Percentiles rank a stretch among this genome's conserved stretches.
Evolutionary conservation across 2,113 vertebrate species (phyloP).

Genomic region (Pedetes capensis): DNA sequence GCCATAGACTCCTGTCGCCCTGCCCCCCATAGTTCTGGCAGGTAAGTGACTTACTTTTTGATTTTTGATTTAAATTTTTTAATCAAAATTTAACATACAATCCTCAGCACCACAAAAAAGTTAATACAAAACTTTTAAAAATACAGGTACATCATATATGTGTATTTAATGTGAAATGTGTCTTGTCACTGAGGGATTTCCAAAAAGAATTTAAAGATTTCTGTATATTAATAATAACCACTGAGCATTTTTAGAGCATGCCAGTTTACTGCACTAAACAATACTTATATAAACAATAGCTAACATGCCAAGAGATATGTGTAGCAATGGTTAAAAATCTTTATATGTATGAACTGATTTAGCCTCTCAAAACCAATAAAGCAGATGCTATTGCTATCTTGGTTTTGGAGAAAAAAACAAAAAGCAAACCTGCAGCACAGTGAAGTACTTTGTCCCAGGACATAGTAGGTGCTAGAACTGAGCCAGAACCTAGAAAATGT

Average conservation of each 20-base stretch:
- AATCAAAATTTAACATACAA: background rate
- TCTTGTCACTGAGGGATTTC: background rate
- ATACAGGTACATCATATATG: too few relatives aligned
- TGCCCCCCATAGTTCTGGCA: background rate
- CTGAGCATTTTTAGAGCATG: background rate
- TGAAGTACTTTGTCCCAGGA: background rate
- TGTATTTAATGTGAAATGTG: background rate
- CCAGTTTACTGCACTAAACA: background rate
- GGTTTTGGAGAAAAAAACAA: background rate
- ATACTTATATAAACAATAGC: background rate
- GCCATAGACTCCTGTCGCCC: background rate
- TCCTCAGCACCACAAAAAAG: background rate
- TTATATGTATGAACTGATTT: background rate
- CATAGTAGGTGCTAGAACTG: background rate
- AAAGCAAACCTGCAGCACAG: background rate
- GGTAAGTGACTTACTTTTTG: background rate
- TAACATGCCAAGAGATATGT: background rate
- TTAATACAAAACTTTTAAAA: too few relatives aligned
- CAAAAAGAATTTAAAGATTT: background rate
- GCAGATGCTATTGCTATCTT: background rate
- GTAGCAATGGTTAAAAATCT: background rate
- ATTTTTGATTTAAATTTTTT: background rate
- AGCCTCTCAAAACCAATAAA: background rate
- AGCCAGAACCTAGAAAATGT: background rate
- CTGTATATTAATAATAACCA: background rate